Evolutionary conservation across 2,888 invertebrate species (phyloP).

Genomic region (Philhelius pedissequus): DNA sequence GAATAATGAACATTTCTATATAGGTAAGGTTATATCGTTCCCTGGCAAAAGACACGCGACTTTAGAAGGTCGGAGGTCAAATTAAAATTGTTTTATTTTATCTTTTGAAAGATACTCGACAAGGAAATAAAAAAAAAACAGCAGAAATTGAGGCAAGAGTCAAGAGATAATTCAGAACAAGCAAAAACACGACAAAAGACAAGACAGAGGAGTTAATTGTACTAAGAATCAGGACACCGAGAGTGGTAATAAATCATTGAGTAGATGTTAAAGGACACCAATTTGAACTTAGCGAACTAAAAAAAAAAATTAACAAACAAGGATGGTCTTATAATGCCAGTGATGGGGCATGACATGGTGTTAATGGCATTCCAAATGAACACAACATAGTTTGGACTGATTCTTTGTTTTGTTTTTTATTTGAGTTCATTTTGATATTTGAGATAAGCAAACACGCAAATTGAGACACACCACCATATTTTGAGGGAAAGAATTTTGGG

Average conservation of each 20-base stretch:
- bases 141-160: not conserved
- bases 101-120: not conserved
- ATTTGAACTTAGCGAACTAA: not conserved
- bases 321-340: slow-evolving; percentile 2
- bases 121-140: not conserved
- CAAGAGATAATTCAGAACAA: too few relatives aligned
- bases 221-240: slow-evolving; percentile 16
- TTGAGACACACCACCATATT: not conserved
- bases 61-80: slow-evolving; percentile 2
- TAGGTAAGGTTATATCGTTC: not conserved
- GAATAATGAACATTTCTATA: too few relatives aligned
- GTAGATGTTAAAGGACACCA: slow-evolving; percentile 6
- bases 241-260: slow-evolving; percentile 34
- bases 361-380: slow-evolving; percentile 39
- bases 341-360: slow-evolving; percentile 10
- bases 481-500: not conserved
- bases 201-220: slow-evolving; percentile 10
- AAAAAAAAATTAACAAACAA: not conserved
- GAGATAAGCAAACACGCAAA: not conserved
- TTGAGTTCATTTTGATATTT: not conserved
- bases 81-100: not conserved
- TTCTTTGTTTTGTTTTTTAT: not conserved
- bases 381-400: not conserved
- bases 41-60: not conserved
- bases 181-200: not conserved